Conservation (phyloP, 2,113 vertebrate genomes). For the Clupea harengus region DNA sequence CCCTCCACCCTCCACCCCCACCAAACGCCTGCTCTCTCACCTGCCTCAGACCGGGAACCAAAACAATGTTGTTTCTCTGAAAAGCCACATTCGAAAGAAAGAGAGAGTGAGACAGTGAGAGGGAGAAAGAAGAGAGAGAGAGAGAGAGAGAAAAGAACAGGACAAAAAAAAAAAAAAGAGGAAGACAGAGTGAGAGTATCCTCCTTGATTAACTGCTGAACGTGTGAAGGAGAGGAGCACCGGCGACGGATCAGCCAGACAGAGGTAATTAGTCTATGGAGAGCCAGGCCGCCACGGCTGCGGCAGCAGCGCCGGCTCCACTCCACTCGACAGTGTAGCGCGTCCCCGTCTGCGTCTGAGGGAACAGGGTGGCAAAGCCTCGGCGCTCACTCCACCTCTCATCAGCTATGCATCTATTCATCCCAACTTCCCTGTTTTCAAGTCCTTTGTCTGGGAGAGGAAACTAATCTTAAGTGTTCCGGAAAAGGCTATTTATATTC, state of each 20-base stretch:
- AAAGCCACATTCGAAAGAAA: conserved; percentile 5
- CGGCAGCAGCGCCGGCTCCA: neutral
- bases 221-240: conserved; percentile 61
- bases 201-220: conserved; percentile 53
- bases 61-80: conserved; percentile 2
- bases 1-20: conserved; percentile 45
- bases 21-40: neutral
- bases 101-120: neutral
- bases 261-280: conserved; percentile 73
- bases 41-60: neutral
- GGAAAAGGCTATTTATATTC: conserved; percentile 6
- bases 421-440: conserved; percentile 12
- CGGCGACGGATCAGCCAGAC: conserved; percentile 62
- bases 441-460: neutral
- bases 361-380: neutral
- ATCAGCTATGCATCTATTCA: conserved; percentile 15
- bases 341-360: neutral
- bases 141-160: conserved; percentile 29
- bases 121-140: conserved; percentile 30
- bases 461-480: conserved; percentile 5
- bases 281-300: conserved; percentile 56
- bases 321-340: conserved; percentile 45
- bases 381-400: neutral
- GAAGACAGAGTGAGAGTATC: conserved; percentile 42
- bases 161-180: neutral